Percentiles rank a stretch among this genome's conserved stretches.
Conservation (phyloP, 2,113 vertebrate genomes). For the Syrrhaptes paradoxus region DNA sequence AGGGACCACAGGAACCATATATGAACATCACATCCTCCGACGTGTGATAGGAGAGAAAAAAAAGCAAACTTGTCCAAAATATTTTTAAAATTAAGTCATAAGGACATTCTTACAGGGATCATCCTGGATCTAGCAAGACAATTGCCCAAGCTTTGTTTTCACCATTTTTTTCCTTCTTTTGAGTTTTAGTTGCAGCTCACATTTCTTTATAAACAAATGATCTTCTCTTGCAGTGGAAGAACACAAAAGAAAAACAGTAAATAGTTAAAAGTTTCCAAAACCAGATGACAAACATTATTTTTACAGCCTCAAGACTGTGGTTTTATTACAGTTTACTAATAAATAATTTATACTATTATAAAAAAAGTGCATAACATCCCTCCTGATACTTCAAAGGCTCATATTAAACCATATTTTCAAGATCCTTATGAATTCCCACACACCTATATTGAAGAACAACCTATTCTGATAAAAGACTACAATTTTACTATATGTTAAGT, state of each 20-base stretch:
- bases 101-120: neutral
- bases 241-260: neutral
- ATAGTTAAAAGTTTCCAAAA: neutral
- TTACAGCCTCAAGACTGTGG: neutral
- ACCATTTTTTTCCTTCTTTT: neutral
- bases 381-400: neutral
- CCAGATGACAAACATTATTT: neutral
- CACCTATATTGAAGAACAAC: neutral
- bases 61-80: neutral
- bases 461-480: neutral
- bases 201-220: neutral
- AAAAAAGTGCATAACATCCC: neutral
- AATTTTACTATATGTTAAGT: neutral
- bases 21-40: neutral
- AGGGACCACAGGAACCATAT: neutral
- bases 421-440: neutral
- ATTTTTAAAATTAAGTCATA: neutral
- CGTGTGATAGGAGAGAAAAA: neutral
- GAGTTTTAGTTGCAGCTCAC: neutral
- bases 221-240: neutral
- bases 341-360: neutral
- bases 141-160: neutral
- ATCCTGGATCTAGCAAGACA: neutral
- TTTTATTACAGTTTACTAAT: slow-evolving; percentile 29
- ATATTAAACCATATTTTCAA: slow-evolving; percentile 14